Conservation (phyloP, 2,797 vertebrate species). For the Brotula barbata region DNA sequence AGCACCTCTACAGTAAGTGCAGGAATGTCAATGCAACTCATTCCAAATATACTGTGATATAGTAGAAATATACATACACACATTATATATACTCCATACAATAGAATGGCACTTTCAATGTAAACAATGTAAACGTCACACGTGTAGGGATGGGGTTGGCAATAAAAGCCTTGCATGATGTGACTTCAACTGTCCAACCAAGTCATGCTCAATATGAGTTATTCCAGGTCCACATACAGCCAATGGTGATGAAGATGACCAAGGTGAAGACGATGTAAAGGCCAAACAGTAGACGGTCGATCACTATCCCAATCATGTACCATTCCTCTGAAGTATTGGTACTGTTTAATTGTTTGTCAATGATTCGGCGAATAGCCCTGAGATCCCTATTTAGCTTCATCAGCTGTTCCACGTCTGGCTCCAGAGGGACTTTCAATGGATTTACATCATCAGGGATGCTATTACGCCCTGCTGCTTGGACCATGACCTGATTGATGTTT, state of each 20-base stretch:
- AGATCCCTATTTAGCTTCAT: conserved; percentile 60
- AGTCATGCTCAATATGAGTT: conserved; percentile 28
- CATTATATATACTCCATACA: too few relatives aligned
- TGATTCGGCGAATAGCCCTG: conserved; percentile 46
- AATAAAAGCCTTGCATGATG: background rate
- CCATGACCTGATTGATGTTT: too few relatives aligned
- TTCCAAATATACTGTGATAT: too few relatives aligned
- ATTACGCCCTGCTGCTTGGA: too few relatives aligned
- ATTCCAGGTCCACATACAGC: conserved; percentile 72
- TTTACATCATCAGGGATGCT: too few relatives aligned
- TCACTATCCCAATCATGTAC: conserved; percentile 69
- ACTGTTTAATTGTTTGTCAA: conserved; percentile 46
- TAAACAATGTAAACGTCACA: too few relatives aligned
- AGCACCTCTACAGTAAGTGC: too few relatives aligned
- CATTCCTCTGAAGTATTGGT: conserved; percentile 61
- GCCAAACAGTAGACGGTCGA: conserved; percentile 73
- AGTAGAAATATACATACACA: too few relatives aligned
- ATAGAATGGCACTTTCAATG: too few relatives aligned
- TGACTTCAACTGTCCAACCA: background rate
- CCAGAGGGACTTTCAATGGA: too few relatives aligned
- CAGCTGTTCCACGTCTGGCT: conserved; percentile 57
- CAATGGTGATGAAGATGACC: conserved; percentile 72
- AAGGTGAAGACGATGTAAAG: conserved; percentile 71
- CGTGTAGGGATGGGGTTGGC: too few relatives aligned
- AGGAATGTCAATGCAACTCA: too few relatives aligned